phyloP scores from a whole-genome alignment of 1,140 invertebrate species.

The Calephelis virginiensis region DNA sequence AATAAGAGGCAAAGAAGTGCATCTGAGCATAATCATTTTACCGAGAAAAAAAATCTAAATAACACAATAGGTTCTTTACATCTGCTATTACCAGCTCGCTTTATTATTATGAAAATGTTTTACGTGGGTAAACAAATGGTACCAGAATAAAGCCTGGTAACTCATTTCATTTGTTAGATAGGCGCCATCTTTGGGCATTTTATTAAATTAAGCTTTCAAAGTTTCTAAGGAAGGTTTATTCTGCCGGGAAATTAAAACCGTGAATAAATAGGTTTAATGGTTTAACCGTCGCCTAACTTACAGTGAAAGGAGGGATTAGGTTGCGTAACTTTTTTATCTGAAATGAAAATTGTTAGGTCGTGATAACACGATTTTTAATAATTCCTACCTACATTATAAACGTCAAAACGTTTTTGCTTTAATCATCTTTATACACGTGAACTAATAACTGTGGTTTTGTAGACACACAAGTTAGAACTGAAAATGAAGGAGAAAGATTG shows the following conservation, averaged over 20 bases:
- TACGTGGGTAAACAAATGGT: constrained; percentile 19
- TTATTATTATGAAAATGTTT: constrained; percentile 25
- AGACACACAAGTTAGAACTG: too few species aligned
- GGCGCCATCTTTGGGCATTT: constrained; percentile 13
- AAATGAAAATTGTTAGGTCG: too few species aligned
- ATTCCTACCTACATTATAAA: too few species aligned
- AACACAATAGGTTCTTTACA: constrained; percentile 18
- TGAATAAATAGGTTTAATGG: neutral
- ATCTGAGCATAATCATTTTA: constrained; percentile 16
- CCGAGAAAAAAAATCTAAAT: constrained; percentile 18
- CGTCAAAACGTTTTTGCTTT: too few species aligned
- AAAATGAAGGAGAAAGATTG: too few species aligned
- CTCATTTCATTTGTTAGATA: constrained; percentile 20
- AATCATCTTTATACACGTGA: too few species aligned
- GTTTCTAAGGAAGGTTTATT: constrained; percentile 17
- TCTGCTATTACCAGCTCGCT: constrained; percentile 15
- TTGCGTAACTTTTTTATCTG: too few species aligned
- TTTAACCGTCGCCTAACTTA: neutral
- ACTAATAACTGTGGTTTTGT: too few species aligned
- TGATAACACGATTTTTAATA: too few species aligned
- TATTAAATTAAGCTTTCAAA: constrained; percentile 16
- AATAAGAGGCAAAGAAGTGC: constrained; percentile 14
- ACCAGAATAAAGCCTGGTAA: constrained; percentile 16
- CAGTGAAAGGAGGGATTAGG: too few species aligned
- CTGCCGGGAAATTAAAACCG: constrained; percentile 10